Evolutionary conservation across 2,888 invertebrate species (phyloP), one percentile per base, ranked within the genome.

Genomic region (Apamea crenata): DNA sequence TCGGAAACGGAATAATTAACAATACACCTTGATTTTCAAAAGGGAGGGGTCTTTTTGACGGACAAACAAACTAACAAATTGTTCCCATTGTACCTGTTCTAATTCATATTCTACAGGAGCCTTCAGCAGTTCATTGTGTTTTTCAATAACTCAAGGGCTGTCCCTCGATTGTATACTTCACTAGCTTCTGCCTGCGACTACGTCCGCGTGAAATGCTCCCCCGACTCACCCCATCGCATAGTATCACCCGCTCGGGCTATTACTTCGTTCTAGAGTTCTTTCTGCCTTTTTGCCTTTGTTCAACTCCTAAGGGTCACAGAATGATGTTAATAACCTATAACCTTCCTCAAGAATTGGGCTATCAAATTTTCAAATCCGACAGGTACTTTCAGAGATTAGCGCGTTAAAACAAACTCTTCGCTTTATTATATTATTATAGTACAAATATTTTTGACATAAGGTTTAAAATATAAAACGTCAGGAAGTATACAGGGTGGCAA

Each of bases 51-150:
- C 56, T 66, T 74, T 80, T 36, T 73, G 18, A 16, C 1, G 29
- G 10, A 29, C 47, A 69, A 67, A 79, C n/a, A 59, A 70, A 40
- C 25, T 50, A 47, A 69, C 56, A 59, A 69, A 68, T 67, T 56
- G 18, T 47, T n/a, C 14, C 29, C 8, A 59, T 80, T 69, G 56
- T 47, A 47, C 47, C 47, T 69, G 29, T 29, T 59, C 56, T 59
- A 29, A 78, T 80, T 80, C 3, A 40, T 68, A 80, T 59, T 68
- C 47, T 25, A 21, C 36, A 36, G 29, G 5, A 21, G 47, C 36
- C 14, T 25, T 50, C 56, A 47, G 32, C n/a, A 16, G 12, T 36
- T 68, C 12, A 66, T 78, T 79, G 44, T 77, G 36, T 76, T 21
- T 53, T n/a, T 78, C n/a, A 36, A 36, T 12, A 29, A 36, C 8